These are phyloP conservation scores for Drosophila sulfurigaster DNA, from an alignment of 1,140 invertebrate species.

Conservation along the genomic window DNA sequence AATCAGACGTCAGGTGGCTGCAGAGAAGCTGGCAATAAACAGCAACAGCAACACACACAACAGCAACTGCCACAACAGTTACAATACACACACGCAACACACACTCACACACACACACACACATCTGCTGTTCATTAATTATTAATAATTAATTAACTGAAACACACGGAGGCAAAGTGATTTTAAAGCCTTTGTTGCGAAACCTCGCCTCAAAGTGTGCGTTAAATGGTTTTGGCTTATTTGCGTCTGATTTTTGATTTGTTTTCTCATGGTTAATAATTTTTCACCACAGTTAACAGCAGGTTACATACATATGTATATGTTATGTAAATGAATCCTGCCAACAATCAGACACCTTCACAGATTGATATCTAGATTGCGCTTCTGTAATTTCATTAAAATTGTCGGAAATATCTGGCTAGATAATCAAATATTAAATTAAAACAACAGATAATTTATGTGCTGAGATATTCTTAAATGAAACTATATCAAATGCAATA, in stretches of 20 bases:
- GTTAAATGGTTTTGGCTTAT: not conserved
- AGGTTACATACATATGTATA: not conserved
- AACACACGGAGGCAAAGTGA: conserved; percentile 13
- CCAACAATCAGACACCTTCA: not conserved
- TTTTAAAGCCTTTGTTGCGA: conserved; percentile 24
- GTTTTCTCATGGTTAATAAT: not conserved
- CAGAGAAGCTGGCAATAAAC: conserved; percentile 20
- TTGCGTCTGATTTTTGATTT: not conserved
- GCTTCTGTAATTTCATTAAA: not conserved
- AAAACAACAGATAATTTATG: not conserved
- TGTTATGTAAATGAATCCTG: not conserved
- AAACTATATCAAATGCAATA: no score
- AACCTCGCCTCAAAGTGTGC: conserved; percentile 4
- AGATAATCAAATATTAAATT: not conserved
- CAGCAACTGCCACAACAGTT: conserved; percentile 11
- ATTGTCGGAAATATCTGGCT: not conserved
- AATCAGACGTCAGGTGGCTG: conserved; percentile 44
- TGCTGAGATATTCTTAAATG: no score
- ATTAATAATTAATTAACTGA: conserved; percentile 69
- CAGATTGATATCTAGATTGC: not conserved
- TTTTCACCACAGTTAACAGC: conserved; percentile 2
- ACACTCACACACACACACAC: not conserved
- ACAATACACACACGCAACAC: no score
- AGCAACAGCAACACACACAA: conserved; percentile 10
- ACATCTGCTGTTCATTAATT: conserved; percentile 66